Conservation (phyloP, 92 coral and sea anemone genomes). For the Porites cylindrica region DNA sequence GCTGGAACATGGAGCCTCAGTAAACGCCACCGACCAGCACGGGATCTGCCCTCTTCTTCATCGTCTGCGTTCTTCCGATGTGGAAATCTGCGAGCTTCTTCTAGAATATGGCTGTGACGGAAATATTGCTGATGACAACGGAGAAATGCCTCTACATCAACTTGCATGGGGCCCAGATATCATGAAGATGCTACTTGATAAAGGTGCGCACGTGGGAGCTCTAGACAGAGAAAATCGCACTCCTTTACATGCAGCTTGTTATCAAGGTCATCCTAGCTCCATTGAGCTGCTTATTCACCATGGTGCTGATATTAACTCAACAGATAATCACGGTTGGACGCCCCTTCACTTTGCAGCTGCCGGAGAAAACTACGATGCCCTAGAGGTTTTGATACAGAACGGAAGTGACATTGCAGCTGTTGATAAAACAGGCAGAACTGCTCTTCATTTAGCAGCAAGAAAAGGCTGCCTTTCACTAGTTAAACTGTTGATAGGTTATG, state of each 20-base stretch:
- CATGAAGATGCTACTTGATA: neutral
- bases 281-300: neutral
- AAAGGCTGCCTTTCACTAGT: neutral
- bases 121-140: neutral
- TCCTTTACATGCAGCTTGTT: neutral
- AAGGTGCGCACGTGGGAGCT: neutral
- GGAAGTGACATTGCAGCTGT: slow-evolving; percentile 24
- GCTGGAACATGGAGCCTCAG: neutral
- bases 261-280: neutral
- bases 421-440: slow-evolving; percentile 41
- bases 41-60: neutral
- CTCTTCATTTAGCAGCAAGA: slow-evolving; percentile 5
- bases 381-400: neutral
- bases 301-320: neutral
- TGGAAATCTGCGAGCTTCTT: neutral
- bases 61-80: neutral
- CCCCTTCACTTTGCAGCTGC: neutral
- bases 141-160: neutral
- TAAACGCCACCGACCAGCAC: neutral
- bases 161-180: neutral
- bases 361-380: neutral
- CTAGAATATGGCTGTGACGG: neutral
- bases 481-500: slow-evolving; percentile 4
- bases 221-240: neutral
- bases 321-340: neutral